Conservation (phyloP, 2,113 vertebrate genomes). For the Lasiurus borealis region DNA sequence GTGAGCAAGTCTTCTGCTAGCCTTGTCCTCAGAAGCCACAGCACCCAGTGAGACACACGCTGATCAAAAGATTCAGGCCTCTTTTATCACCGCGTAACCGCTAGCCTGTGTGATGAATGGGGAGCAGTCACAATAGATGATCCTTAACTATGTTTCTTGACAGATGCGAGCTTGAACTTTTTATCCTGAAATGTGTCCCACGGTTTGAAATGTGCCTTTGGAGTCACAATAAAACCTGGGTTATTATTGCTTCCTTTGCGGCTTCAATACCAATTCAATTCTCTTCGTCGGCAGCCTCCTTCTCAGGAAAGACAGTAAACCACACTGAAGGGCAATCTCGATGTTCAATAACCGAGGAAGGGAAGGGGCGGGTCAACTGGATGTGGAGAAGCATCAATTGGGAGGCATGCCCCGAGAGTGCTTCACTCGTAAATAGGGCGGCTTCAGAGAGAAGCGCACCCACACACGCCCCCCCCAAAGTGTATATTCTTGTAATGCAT, state of each 20-base stretch:
- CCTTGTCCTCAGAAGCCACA: neutral
- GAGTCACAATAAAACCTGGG: slow-evolving; percentile 14
- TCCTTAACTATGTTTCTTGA: neutral
- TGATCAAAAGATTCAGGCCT: neutral
- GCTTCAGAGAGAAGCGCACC: slow-evolving; percentile 36
- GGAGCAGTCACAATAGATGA: neutral
- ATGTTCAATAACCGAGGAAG: neutral
- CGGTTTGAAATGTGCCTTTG: neutral
- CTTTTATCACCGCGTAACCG: neutral
- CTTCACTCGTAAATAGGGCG: slow-evolving; percentile 27
- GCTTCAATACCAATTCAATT: neutral
- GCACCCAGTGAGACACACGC: neutral
- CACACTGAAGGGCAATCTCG: neutral
- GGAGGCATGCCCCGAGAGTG: slow-evolving; percentile 39
- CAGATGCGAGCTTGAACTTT: neutral
- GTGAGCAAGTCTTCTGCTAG: neutral
- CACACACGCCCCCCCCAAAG: slow-evolving; percentile 65
- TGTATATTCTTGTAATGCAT: slow-evolving; percentile 58
- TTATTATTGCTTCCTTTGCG: slow-evolving; percentile 7
- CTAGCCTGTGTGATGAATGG: neutral
- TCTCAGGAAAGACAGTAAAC: slow-evolving; percentile 17
- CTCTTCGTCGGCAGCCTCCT: neutral
- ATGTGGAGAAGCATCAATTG: slow-evolving; percentile 16
- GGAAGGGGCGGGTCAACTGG: neutral
- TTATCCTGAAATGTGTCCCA: slow-evolving; percentile 41